These are phyloP conservation scores for Holocentrus rufus DNA, from an alignment of 2,797 vertebrate genomes.

Conservation along the genomic window DNA sequence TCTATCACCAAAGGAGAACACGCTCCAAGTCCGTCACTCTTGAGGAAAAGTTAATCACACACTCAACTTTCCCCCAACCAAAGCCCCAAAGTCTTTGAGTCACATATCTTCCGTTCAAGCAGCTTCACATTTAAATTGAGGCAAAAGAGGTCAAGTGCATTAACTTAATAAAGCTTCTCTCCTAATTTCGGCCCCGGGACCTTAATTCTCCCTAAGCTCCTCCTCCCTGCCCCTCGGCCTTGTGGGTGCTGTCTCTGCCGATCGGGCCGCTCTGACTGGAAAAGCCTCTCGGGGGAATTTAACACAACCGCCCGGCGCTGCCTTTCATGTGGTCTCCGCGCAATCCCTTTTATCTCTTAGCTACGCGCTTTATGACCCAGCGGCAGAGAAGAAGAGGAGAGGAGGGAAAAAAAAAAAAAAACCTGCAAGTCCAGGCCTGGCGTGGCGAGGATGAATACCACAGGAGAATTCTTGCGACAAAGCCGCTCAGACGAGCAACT, in stretches of 20 bases:
- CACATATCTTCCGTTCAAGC: neutral
- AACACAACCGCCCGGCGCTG: conserved; percentile 74
- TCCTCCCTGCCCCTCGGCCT: conserved; percentile 75
- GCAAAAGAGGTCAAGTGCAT: conserved; percentile 52
- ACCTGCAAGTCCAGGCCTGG: conserved; percentile 80
- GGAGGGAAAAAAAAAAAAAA: conserved; percentile 6
- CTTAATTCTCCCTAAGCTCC: conserved; percentile 64
- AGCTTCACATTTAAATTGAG: conserved; percentile 8
- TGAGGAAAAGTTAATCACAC: conserved; percentile 15
- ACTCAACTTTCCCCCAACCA: conserved; percentile 4
- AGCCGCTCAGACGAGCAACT: conserved; percentile 62
- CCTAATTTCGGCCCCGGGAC: conserved; percentile 60
- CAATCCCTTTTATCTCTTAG: conserved; percentile 81
- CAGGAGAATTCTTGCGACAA: conserved; percentile 78
- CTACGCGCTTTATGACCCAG: conserved; percentile 74
- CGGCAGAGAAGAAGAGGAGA: conserved; percentile 64
- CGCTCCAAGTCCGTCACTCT: neutral
- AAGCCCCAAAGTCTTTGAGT: conserved; percentile 1
- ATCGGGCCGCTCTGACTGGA: conserved; percentile 76
- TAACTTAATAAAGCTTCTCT: conserved; percentile 55
- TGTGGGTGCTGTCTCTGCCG: conserved; percentile 72
- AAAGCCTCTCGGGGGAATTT: conserved; percentile 82
- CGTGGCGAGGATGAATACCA: conserved; percentile 71
- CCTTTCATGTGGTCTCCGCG: conserved; percentile 81
- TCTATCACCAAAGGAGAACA: no score